Evolutionary conservation across 2,888 invertebrate genomes (phyloP).

Genomic region (Lypha dubia): DNA sequence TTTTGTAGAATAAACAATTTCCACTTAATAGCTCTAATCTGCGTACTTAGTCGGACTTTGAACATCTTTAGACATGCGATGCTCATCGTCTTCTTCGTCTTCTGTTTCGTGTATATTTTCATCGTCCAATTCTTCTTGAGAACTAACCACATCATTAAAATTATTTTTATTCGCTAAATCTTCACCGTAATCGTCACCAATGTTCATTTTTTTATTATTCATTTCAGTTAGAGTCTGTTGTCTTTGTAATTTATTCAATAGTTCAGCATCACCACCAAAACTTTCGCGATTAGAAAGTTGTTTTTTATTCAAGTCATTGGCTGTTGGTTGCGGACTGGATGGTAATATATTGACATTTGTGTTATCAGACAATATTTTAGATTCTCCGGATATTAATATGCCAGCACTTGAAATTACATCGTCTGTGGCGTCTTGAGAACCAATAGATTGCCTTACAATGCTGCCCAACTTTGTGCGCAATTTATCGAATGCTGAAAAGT

Average conservation of each 20-base stretch:
- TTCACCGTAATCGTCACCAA: conserved; percentile 76
- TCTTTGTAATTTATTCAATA: conserved; percentile 88
- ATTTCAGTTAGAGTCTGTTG: conserved; percentile 78
- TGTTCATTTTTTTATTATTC: conserved; percentile 77
- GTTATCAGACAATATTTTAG: conserved; percentile 71
- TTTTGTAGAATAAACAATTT: conserved; percentile 43
- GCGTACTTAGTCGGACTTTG: conserved; percentile 83
- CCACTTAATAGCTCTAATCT: neutral
- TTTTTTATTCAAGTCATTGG: conserved; percentile 80
- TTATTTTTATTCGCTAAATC: conserved; percentile 64
- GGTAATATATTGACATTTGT: conserved; percentile 82
- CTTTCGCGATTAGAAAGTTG: conserved; percentile 88
- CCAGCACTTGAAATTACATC: conserved; percentile 84
- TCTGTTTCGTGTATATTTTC: conserved; percentile 72
- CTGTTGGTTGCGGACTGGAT: conserved; percentile 84
- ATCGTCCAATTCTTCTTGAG: conserved; percentile 78
- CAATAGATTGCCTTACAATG: conserved; percentile 86
- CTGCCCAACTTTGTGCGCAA: conserved; percentile 86
- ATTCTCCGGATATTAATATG: conserved; percentile 84
- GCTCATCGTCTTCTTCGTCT: conserved; percentile 70
- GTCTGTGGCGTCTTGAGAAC: conserved; percentile 78
- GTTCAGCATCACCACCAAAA: conserved; percentile 91
- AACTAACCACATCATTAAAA: conserved; percentile 77
- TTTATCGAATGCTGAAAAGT: conserved; percentile 85
- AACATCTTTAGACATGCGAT: conserved; percentile 72